phyloP scores from a whole-genome alignment of 2,888 invertebrate genomes.

The Pinctada fucata region DNA sequence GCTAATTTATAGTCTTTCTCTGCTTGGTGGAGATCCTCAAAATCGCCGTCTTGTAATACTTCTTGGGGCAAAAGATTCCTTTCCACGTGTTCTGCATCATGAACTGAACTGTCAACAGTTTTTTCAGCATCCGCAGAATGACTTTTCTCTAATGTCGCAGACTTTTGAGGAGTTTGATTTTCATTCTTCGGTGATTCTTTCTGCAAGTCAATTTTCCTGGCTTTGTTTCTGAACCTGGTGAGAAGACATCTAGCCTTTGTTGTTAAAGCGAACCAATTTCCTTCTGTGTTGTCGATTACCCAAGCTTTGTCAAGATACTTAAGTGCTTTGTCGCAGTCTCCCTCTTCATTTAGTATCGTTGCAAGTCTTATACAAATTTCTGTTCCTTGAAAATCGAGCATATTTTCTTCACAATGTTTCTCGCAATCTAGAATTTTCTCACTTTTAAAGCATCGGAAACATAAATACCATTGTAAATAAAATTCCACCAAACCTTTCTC shows the following conservation, averaged over 20 bases:
- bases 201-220: neutral
- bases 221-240: neutral
- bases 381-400: neutral
- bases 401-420: neutral
- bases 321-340: slow-evolving; percentile 1
- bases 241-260: slow-evolving; percentile 1
- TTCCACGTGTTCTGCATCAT: neutral
- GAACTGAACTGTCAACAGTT: neutral
- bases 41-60: neutral
- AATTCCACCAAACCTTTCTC: neutral
- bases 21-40: slow-evolving; percentile 1
- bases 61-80: neutral
- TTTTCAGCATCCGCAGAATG: neutral
- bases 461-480: neutral
- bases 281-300: neutral
- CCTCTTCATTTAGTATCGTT: neutral
- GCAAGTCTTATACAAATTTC: slow-evolving; percentile 23
- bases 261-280: slow-evolving; percentile 30
- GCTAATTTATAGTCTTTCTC: slow-evolving; percentile 14
- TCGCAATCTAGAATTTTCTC: neutral
- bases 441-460: slow-evolving; percentile 2
- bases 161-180: neutral
- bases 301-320: slow-evolving; percentile 5
- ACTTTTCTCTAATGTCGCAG: neutral
- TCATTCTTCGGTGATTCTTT: neutral